Evolutionary conservation across 2,888 invertebrate species (phyloP), one percentile per base, ranked within the genome.

Genomic region (Agriotes lineatus): DNA sequence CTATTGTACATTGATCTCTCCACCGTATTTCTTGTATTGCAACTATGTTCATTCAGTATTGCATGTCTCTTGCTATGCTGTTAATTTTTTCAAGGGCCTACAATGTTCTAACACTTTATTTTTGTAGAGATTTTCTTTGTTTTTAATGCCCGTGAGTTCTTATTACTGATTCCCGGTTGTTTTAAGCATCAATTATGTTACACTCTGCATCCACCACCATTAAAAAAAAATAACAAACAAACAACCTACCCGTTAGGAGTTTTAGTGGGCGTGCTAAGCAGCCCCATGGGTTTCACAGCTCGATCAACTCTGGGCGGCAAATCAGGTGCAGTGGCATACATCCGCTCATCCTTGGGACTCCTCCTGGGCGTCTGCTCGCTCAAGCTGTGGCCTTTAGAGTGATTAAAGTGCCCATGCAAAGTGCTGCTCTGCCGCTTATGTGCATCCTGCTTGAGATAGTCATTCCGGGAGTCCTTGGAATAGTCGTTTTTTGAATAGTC

Each of bases 281-380:
- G 68, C 0, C 90, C 89, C 6, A 90, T 88, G 0, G 96, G 96
- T 79, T 96, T 93, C 1, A 87, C 90, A 66, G 90, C 92, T 22
- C 94, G 86, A 83, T 94, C 92, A 18, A 95, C 90, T 61, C 95
- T 88, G 1, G 96, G 96, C 0, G 96, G 96, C 68, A 96, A 84
- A 85, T 96, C 95, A 1, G 95, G 95, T 14, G 91, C 90, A 79
- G 80, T 83, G 62, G 79, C 78, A 2, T 82, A 83, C 65, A 83
- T 82, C 56, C 82, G 66, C n/a, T 82, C 83, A 64, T 84, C 84
- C 25, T 77, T 77, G 5, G 78, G 75, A 50, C 74, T 75, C 52
- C 77, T 72, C n/a, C 73, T 69, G 2, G 80, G 80, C 35, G 77
- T 80, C 57, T 78, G 81, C 33, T 83, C 83, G 14, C 76, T 79